Conservation (phyloP, 2,888 invertebrate genomes). For the Drosophila meridionalis region DNA sequence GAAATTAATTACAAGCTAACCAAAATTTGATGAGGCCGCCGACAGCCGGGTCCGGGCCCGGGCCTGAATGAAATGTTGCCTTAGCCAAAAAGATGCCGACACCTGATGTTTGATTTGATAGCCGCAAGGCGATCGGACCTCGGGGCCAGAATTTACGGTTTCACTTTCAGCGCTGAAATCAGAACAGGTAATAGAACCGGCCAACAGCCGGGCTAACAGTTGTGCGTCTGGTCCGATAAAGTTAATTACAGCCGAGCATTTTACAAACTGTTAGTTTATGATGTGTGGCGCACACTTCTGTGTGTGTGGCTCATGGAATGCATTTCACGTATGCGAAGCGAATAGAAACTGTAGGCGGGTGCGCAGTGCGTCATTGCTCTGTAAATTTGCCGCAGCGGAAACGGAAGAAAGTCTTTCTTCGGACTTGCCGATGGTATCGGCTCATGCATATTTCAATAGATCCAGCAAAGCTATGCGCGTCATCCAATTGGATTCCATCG, state of each 20-base stretch:
- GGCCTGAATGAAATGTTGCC: conserved; percentile 37
- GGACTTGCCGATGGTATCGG: neutral
- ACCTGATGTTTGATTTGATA: conserved; percentile 82
- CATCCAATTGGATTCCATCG: conserved; percentile 51
- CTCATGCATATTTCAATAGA: conserved; percentile 72
- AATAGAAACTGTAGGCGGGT: neutral
- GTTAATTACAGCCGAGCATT: conserved; percentile 72
- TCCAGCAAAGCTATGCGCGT: conserved; percentile 53
- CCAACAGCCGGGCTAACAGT: conserved; percentile 59
- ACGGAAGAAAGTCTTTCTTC: conserved; percentile 79
- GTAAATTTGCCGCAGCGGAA: conserved; percentile 57
- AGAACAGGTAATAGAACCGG: conserved; percentile 78
- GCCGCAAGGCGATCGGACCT: conserved; percentile 35
- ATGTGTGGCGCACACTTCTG: conserved; percentile 76
- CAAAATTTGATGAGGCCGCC: conserved; percentile 66
- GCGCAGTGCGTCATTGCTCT: neutral
- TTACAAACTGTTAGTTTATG: conserved; percentile 83
- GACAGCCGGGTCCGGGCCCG: conserved; percentile 38
- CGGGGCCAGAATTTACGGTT: conserved; percentile 69
- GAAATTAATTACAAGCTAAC: conserved; percentile 79
- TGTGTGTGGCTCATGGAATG: conserved; percentile 38
- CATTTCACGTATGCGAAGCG: conserved; percentile 3
- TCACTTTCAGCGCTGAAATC: conserved; percentile 82
- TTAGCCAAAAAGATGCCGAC: conserved; percentile 61
- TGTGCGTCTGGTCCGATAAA: conserved; percentile 66